Conservation (phyloP, 1,140 invertebrate genomes). For the Aphidius gifuensis region DNA sequence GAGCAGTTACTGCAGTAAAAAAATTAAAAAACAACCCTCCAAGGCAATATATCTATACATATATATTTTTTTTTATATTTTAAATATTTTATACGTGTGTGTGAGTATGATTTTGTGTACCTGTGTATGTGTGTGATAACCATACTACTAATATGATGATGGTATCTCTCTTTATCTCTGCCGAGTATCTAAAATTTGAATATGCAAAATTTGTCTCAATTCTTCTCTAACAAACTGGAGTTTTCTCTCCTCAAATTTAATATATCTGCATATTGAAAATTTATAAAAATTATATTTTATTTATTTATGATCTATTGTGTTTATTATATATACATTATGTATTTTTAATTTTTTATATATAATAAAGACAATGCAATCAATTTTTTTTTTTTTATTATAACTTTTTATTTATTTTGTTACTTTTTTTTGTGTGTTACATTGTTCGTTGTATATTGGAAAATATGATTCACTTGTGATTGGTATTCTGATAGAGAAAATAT, state of each 20-base stretch:
- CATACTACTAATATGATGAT: too few species aligned
- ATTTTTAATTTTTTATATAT: background rate
- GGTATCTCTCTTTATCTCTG: background rate
- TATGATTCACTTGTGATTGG: background rate
- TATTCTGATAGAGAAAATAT: too few species aligned
- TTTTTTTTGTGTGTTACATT: background rate
- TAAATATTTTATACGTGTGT: too few species aligned
- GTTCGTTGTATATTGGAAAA: background rate
- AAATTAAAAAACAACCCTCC: slow-evolving; percentile 1
- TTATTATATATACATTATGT: background rate
- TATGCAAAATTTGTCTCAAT: slow-evolving; percentile 25
- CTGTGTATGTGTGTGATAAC: too few species aligned
- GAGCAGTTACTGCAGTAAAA: slow-evolving; percentile 18
- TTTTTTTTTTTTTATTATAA: background rate
- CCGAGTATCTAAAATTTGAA: slow-evolving; percentile 21
- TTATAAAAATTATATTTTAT: background rate
- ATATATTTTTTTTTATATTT: too few species aligned
- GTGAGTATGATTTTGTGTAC: too few species aligned
- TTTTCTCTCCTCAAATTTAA: too few species aligned
- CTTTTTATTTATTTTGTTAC: background rate
- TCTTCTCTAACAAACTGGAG: background rate
- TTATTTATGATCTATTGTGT: background rate
- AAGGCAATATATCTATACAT: too few species aligned
- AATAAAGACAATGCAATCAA: background rate
- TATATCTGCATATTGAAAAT: background rate